Evolutionary conservation across 2,888 invertebrate species (phyloP), one percentile per base, ranked within the genome.

Genomic region (Hypsopygia costalis): DNA sequence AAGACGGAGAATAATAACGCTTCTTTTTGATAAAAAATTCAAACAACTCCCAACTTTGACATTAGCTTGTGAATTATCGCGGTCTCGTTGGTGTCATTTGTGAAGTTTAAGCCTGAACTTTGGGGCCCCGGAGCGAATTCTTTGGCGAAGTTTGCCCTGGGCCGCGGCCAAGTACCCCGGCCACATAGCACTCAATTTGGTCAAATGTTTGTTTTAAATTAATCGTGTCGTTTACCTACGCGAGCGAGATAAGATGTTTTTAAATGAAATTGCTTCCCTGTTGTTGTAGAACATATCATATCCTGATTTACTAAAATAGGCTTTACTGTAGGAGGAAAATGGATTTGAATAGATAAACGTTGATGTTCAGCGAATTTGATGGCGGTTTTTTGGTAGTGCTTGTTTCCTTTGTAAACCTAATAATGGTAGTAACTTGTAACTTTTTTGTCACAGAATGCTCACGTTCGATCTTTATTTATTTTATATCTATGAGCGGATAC

Each of bases 51-150:
- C 69, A 83, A 85, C 80, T 85, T 82, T 76, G 76, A 78, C 83
- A 82, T 82, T 82, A 81, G 78, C 72, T 66, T 65, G 80, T 83
- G 79, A 86, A 82, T 85, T 85, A 86, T 83, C 75, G 75, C 72
- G 70, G 83, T 81, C 85, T 80, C 81, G 46, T 72, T 58, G 81
- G 85, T 78, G 81, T 85, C 86, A 82, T 85, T 86, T 82, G 81
- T 73, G 74, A 83, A 82, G 75, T 85, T 80, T 59, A 55, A 62
- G 58, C 52, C 58, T 46, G 62, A 72, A 77, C 70, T 77, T 70
- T 56, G 64, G 67, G 63, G 59, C 69, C 62, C 54, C 56, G 65
- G 68, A 63, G 54, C 51, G 64, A 65, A 68, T 71, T 77, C 70
- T 80, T 77, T 68, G 52, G 46, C 39, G 44, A 56, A 70, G 60